Evolutionary conservation across 2,888 invertebrate genomes (phyloP).

Genomic region (Chymomyza procnemis): DNA sequence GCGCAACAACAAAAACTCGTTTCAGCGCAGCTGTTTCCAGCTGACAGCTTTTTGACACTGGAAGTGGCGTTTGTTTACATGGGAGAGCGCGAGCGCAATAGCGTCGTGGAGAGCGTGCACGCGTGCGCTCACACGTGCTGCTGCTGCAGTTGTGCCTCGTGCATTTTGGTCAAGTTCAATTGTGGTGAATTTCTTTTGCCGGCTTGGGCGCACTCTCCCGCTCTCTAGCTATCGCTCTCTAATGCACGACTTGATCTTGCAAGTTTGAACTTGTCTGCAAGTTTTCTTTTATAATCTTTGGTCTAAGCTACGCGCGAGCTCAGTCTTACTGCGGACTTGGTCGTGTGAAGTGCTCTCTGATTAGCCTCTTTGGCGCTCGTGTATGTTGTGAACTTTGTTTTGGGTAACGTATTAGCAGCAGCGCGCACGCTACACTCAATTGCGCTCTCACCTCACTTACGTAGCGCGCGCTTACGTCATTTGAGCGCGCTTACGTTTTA

Average conservation of each 20-base stretch:
- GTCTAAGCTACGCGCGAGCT: conserved; percentile 58
- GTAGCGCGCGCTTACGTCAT: conserved; percentile 28
- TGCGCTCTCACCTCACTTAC: conserved; percentile 48
- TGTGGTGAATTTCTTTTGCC: conserved; percentile 52
- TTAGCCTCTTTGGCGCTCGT: conserved; percentile 40
- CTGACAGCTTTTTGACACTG: conserved; percentile 45
- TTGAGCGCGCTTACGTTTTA: conserved; percentile 25
- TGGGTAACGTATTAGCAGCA: conserved; percentile 10
- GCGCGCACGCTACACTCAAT: background rate
- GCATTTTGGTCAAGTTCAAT: conserved; percentile 75
- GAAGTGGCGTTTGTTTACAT: conserved; percentile 61
- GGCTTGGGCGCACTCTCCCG: background rate
- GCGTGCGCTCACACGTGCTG: conserved; percentile 17
- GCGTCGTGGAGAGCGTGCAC: no score
- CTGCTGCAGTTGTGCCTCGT: conserved; percentile 69
- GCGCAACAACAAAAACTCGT: conserved; percentile 49
- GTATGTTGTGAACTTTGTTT: conserved; percentile 37
- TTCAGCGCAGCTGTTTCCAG: conserved; percentile 33
- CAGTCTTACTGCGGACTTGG: conserved; percentile 79
- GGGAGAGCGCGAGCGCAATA: conserved; percentile 16
- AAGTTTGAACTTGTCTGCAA: conserved; percentile 17
- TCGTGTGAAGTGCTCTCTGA: conserved; percentile 74
- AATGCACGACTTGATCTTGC: conserved; percentile 18
- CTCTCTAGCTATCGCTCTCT: conserved; percentile 18
- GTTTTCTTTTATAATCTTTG: conserved; percentile 52